A percentile compares a stretch with the other conserved stretches of the same genome.
These are phyloP conservation scores for Anodontia alba DNA, from an alignment of 2,888 invertebrate species.

Conservation along the genomic window DNA sequence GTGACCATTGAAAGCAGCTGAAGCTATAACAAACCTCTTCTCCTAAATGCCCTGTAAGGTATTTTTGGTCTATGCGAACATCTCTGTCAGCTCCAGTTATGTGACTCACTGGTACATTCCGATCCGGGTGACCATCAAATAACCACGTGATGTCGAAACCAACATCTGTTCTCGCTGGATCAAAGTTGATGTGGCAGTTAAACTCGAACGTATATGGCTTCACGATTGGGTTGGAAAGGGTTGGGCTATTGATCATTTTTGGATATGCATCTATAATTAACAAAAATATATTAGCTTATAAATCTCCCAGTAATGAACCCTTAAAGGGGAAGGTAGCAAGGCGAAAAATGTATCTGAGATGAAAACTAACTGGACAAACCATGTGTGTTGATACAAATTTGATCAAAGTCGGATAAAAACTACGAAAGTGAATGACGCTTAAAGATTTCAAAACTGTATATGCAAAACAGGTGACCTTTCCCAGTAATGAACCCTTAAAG, in stretches of 20 bases:
- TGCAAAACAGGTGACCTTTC: too few relatives aligned
- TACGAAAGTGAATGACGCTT: too few relatives aligned
- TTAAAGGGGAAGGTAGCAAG: background rate
- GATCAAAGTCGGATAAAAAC: background rate
- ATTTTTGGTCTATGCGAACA: slow-evolving; percentile 43
- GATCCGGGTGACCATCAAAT: slow-evolving; percentile 51
- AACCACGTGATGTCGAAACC: slow-evolving; percentile 57
- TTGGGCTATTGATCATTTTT: slow-evolving; percentile 37
- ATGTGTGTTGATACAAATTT: too few relatives aligned
- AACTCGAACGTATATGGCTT: slow-evolving; percentile 50
- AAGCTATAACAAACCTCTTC: slow-evolving; percentile 28
- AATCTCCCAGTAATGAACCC: background rate
- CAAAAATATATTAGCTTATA: background rate
- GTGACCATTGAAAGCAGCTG: too few relatives aligned
- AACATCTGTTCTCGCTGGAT: slow-evolving; percentile 40
- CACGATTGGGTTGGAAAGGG: slow-evolving; percentile 52
- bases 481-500: background rate
- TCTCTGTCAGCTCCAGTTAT: slow-evolving; percentile 27
- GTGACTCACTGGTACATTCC: slow-evolving; percentile 20
- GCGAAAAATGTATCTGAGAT: background rate
- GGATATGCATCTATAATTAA: slow-evolving; percentile 46
- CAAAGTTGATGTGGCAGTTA: slow-evolving; percentile 48
- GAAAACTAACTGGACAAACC: background rate
- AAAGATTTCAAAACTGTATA: too few relatives aligned
- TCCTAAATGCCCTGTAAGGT: slow-evolving; percentile 45